These are phyloP conservation scores for cat (Felis catus) DNA, from an alignment of 2,113 vertebrate genomes.

Conservation along the genomic window F.catus_Fca126_mat1.0 CM031424.1:50773001-50773500, in stretches of 20 bases:
- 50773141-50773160: not conserved
- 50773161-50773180: not conserved
- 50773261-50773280: not conserved
- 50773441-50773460: not conserved
- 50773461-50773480: not conserved
- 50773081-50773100: not conserved
- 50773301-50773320: not conserved
- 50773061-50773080: not conserved
- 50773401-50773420: not conserved
- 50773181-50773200: not conserved
- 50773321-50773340: not conserved
- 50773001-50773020: not conserved
- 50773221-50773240: not conserved
- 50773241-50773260: not conserved
- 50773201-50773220: not conserved
- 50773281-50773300: not conserved
- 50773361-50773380: not conserved
- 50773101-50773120: not conserved
- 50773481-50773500: no score
- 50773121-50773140: not conserved
- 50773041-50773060: not conserved
- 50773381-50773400: not conserved
- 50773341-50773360: not conserved
- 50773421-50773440: not conserved
- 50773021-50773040: not conserved